Conservation (phyloP, 2,797 vertebrate species). For the Leucoraja ocellata region DNA sequence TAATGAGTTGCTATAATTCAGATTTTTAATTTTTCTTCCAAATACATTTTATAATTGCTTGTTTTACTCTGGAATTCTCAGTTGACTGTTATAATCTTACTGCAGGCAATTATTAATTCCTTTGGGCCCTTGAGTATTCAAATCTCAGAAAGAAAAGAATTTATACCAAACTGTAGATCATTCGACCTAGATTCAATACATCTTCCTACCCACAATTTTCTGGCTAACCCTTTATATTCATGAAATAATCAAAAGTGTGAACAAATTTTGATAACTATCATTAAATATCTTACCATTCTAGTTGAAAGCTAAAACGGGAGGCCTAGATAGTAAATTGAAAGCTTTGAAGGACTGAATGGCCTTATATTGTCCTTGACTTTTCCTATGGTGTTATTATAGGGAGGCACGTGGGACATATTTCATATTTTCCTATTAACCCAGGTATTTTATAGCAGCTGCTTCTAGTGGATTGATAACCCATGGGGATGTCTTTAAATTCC, state of each 20-base stretch:
- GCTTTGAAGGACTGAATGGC: not conserved
- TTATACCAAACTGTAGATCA: not conserved
- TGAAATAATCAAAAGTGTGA: not conserved
- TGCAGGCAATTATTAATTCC: conserved; percentile 15
- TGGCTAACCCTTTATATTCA: not conserved
- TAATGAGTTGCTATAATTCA: not conserved
- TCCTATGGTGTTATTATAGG: not conserved
- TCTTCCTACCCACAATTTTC: not conserved
- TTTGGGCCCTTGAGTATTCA: not conserved
- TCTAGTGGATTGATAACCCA: not conserved
- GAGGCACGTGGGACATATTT: not conserved
- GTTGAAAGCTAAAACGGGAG: not conserved
- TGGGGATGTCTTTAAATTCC: conserved; percentile 9
- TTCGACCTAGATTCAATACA: not conserved
- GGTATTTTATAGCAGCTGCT: conserved; percentile 1
- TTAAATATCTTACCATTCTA: not conserved
- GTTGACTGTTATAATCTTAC: not conserved
- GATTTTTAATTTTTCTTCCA: not conserved
- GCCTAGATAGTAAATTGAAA: not conserved
- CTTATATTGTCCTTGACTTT: conserved; percentile 27
- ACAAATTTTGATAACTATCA: not conserved
- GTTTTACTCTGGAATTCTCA: conserved; percentile 16
- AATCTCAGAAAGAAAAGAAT: conserved; percentile 8
- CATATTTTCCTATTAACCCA: conserved; percentile 28
- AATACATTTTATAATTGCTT: conserved; percentile 16